A percentile compares a stretch with the other conserved stretches of the same genome.
These are phyloP conservation scores for Mungos mungo DNA, from an alignment of 2,113 vertebrate species.

Conservation along the genomic window DNA sequence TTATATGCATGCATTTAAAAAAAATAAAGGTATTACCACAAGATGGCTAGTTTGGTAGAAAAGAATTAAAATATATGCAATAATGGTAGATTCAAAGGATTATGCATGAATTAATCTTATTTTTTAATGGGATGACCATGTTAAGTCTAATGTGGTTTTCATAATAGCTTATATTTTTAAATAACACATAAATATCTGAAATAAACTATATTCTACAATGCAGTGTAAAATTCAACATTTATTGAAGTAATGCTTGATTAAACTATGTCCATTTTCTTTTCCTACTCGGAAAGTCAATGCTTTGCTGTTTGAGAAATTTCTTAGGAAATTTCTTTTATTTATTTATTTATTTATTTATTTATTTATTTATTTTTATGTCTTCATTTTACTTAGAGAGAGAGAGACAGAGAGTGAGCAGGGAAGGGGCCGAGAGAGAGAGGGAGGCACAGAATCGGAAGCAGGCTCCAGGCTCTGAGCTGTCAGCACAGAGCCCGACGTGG, in stretches of 20 bases:
- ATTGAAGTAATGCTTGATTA: slow-evolving; percentile 6
- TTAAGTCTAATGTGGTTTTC: not conserved
- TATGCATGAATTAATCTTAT: slow-evolving; percentile 6
- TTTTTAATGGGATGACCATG: not conserved
- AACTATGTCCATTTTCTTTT: not conserved
- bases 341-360: not conserved
- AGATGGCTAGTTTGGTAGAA: not conserved
- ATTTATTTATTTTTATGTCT: no score
- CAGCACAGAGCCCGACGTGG: no score
- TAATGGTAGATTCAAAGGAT: not conserved
- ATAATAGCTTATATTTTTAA: not conserved
- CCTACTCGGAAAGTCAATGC: not conserved
- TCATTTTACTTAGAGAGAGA: no score
- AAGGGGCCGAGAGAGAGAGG: no score
- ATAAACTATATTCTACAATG: not conserved
- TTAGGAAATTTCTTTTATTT: not conserved
- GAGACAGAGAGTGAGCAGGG: no score
- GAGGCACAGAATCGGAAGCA: no score
- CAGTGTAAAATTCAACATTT: not conserved
- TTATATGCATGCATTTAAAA: not conserved
- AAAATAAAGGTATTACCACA: not conserved
- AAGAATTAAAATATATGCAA: not conserved
- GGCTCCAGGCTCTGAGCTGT: no score
- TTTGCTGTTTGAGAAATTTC: not conserved
- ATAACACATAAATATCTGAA: not conserved